phyloP scores from a whole-genome alignment of 2,113 vertebrate genomes.

The Ploceus nigricollis region DNA sequence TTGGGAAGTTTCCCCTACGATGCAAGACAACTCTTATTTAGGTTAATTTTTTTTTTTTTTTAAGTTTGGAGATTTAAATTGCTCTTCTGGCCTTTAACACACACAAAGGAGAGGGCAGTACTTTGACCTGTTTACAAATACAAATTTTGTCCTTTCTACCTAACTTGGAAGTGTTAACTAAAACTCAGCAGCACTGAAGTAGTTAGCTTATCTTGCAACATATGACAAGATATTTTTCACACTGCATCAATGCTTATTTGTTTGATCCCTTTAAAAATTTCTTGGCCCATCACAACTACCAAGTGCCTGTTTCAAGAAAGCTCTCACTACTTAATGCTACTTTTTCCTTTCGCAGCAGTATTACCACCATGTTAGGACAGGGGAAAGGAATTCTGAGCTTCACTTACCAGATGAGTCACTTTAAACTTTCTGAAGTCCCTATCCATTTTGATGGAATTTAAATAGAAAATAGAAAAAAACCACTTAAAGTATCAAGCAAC shows the following conservation, averaged over 20 bases:
- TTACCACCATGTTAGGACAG: background rate
- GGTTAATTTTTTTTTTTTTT: background rate
- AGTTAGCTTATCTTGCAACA: background rate
- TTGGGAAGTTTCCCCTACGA: constrained; percentile 28
- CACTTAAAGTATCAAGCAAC: background rate
- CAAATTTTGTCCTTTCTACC: background rate
- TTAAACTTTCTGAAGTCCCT: background rate
- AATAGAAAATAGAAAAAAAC: background rate
- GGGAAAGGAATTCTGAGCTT: background rate
- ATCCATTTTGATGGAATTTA: background rate
- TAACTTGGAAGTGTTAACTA: background rate
- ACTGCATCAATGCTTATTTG: background rate
- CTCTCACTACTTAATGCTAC: background rate
- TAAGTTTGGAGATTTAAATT: background rate
- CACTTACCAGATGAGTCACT: background rate
- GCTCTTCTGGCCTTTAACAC: background rate
- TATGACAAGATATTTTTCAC: background rate
- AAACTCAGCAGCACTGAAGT: background rate
- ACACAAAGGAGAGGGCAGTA: background rate
- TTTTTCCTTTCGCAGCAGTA: background rate
- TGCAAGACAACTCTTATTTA: constrained; percentile 49
- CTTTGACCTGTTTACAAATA: background rate
- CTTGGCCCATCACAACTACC: background rate
- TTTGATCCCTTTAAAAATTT: background rate
- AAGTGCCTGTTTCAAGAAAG: background rate